Conservation (phyloP, 2,113 vertebrate genomes). For the Diphyllodes magnificus region DNA sequence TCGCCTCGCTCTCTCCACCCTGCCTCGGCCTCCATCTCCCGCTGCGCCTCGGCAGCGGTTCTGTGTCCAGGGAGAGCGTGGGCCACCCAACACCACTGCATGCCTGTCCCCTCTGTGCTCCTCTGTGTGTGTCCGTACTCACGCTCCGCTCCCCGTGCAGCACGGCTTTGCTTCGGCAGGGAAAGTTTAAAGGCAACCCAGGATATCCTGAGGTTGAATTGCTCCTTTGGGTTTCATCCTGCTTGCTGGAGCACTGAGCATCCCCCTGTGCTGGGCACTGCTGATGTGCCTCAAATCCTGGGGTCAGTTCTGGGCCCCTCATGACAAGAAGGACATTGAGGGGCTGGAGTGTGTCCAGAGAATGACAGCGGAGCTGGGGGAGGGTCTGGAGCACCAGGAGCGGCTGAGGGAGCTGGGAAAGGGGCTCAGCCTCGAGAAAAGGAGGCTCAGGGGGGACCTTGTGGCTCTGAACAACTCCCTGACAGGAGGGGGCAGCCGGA, state of each 20-base stretch:
- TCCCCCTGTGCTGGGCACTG: background rate
- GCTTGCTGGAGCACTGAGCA: background rate
- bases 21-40: background rate
- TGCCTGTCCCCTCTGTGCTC: background rate
- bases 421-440: background rate
- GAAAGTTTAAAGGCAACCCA: background rate
- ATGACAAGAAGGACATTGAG: fast-evolving
- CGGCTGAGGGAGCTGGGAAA: too few species aligned
- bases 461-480: background rate
- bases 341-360: background rate
- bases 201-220: too few species aligned
- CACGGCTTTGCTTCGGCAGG: background rate
- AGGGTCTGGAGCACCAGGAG: background rate
- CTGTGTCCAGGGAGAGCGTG: background rate
- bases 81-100: background rate
- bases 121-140: background rate
- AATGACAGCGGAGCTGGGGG: background rate
- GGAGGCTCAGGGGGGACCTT: background rate
- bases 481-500: fast-evolving
- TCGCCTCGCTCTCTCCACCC: background rate
- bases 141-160: background rate
- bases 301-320: background rate
- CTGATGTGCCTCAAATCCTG: background rate
- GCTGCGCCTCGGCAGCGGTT: fast-evolving
- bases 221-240: background rate